These are phyloP conservation scores for Dendrocincla tyrannina DNA, from an alignment of 2,797 vertebrate genomes.

Conservation along the genomic window DNA sequence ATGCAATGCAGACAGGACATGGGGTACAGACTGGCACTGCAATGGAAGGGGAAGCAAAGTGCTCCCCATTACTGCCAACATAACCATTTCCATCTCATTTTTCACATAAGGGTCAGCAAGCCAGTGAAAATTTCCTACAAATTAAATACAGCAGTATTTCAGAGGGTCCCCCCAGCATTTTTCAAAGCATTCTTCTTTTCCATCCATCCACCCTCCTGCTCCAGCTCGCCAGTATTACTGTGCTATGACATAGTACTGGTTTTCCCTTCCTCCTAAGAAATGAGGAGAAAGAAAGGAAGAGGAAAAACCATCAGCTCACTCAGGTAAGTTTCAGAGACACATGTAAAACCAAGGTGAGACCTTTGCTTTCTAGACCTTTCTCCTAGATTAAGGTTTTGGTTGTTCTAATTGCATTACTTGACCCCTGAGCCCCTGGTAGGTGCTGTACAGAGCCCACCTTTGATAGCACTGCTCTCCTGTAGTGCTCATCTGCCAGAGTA, in stretches of 20 bases:
- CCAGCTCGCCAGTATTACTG: neutral
- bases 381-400: neutral
- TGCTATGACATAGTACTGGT: neutral
- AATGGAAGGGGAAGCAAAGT: neutral
- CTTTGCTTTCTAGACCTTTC: neutral
- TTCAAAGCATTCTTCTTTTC: neutral
- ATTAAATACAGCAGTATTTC: neutral
- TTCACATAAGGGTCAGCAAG: neutral
- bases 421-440: neutral
- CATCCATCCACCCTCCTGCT: neutral
- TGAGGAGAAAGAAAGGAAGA: neutral
- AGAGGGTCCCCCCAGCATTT: neutral
- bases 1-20: neutral
- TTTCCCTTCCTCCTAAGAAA: neutral
- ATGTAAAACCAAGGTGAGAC: neutral
- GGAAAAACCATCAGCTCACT: neutral
- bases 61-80: neutral
- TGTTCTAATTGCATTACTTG: neutral
- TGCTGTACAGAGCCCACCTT: slow-evolving; percentile 77
- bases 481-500: slow-evolving; percentile 73
- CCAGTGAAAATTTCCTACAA: neutral
- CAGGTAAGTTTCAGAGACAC: neutral
- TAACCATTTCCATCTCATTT: neutral
- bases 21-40: neutral
- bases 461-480: slow-evolving; percentile 66